phyloP scores from a whole-genome alignment of 1,140 invertebrate genomes.

The Saccostrea glomerata region DNA sequence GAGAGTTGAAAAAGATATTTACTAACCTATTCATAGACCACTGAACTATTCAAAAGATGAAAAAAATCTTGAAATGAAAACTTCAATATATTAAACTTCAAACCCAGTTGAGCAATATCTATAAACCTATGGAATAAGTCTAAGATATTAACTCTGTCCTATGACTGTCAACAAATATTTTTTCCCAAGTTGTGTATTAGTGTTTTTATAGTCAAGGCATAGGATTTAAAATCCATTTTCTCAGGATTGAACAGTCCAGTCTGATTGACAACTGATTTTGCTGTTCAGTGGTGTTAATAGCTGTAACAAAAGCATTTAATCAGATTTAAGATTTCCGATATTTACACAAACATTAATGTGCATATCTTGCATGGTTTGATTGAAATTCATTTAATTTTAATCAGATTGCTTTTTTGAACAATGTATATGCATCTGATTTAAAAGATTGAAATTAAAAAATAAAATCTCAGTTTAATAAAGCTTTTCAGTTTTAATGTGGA shows the following conservation, averaged over 20 bases:
- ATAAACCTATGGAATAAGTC: no score
- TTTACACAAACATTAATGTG: conserved; percentile 26
- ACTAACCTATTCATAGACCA: no score
- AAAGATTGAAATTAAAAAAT: no score
- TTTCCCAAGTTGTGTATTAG: not conserved
- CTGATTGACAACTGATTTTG: conserved; percentile 28
- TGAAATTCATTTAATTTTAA: conserved; percentile 4
- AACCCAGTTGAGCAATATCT: no score
- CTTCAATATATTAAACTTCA: no score
- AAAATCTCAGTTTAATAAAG: no score
- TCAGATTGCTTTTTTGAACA: not conserved
- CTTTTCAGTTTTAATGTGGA: not conserved
- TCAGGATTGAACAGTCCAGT: not conserved
- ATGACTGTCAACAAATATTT: no score
- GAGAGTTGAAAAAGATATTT: no score
- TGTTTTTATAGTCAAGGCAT: not conserved
- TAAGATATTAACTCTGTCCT: no score
- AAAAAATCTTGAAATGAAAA: no score
- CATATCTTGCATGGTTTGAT: not conserved
- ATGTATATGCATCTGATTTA: not conserved
- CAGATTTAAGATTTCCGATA: conserved; percentile 28
- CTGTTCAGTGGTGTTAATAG: conserved; percentile 19
- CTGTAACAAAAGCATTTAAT: not conserved
- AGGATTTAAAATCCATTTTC: not conserved
- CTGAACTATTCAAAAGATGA: no score